phyloP scores from a whole-genome alignment of 2,888 invertebrate species.

The Hemistola chrysoprasaria region DNA sequence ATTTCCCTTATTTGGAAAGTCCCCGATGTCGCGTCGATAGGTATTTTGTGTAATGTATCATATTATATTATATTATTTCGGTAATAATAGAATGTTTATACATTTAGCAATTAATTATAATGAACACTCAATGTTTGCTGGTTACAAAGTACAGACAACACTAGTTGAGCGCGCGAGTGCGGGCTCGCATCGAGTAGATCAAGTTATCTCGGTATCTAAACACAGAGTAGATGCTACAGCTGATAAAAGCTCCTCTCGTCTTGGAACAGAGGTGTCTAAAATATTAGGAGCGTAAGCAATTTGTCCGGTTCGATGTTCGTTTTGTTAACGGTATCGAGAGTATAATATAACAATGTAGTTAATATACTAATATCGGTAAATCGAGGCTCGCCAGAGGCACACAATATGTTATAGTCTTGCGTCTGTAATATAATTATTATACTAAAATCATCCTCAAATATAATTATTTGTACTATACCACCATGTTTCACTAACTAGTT shows the following conservation, averaged over 20 bases:
- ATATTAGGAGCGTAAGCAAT: conserved; percentile 79
- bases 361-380: conserved; percentile 43
- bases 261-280: conserved; percentile 69
- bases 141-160: conserved; percentile 42
- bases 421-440: conserved; percentile 28
- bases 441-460: conserved; percentile 24
- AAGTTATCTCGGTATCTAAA: conserved; percentile 73
- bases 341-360: conserved; percentile 35
- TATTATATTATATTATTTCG: too few species aligned
- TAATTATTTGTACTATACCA: conserved; percentile 28
- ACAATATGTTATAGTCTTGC: conserved; percentile 36
- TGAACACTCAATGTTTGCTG: conserved; percentile 32
- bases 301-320: conserved; percentile 75
- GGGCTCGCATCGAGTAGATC: conserved; percentile 61
- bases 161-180: conserved; percentile 36
- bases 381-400: conserved; percentile 37
- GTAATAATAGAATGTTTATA: too few species aligned
- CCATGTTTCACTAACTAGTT: conserved; percentile 14
- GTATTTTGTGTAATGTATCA: too few species aligned
- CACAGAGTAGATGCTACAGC: conserved; percentile 63
- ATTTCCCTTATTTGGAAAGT: too few species aligned
- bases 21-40: too few species aligned
- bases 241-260: conserved; percentile 64
- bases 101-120: too few species aligned
- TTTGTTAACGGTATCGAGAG: conserved; percentile 63